A percentile compares a stretch with the other conserved stretches of the same genome.
phyloP scores from a whole-genome alignment of 2,797 vertebrate genomes.

The Chaunax sp. region DNA sequence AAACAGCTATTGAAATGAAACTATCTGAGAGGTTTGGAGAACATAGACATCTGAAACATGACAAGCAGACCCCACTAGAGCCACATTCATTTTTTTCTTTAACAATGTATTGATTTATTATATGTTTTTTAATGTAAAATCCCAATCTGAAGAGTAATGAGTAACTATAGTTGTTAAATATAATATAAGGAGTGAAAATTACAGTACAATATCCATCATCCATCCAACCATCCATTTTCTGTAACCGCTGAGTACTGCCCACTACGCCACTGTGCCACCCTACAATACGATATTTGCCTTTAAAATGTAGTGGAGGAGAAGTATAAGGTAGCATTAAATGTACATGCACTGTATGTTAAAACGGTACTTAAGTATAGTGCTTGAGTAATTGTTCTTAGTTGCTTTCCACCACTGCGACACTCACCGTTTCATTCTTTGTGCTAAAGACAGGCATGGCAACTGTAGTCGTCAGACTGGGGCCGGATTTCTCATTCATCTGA shows the following conservation, averaged over 20 bases:
- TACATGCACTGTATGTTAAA: background rate
- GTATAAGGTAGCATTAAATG: background rate
- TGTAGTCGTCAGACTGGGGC: slow-evolving; percentile 93
- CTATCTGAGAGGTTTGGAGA: too few species aligned
- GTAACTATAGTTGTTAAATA: too few species aligned
- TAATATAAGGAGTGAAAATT: too few species aligned
- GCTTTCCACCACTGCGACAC: background rate
- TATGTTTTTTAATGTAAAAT: background rate
- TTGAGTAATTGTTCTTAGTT: background rate
- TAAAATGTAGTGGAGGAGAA: background rate
- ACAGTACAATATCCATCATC: too few species aligned
- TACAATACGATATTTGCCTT: background rate
- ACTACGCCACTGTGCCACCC: too few species aligned
- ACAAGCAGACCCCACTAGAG: too few species aligned
- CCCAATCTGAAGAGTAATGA: background rate
- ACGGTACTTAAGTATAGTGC: background rate
- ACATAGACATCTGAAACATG: too few species aligned
- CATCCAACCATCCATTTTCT: too few species aligned
- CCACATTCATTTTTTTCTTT: too few species aligned
- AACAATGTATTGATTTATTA: too few species aligned
- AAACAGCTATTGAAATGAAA: too few species aligned
- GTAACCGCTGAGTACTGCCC: too few species aligned
- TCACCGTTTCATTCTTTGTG: slow-evolving; percentile 97
- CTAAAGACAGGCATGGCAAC: slow-evolving; percentile 99
- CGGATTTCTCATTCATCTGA: slow-evolving; percentile 90